Evolutionary conservation across 2,888 invertebrate genomes (phyloP), one percentile per base, ranked within the genome.

Genomic region (Molorchus minor): DNA sequence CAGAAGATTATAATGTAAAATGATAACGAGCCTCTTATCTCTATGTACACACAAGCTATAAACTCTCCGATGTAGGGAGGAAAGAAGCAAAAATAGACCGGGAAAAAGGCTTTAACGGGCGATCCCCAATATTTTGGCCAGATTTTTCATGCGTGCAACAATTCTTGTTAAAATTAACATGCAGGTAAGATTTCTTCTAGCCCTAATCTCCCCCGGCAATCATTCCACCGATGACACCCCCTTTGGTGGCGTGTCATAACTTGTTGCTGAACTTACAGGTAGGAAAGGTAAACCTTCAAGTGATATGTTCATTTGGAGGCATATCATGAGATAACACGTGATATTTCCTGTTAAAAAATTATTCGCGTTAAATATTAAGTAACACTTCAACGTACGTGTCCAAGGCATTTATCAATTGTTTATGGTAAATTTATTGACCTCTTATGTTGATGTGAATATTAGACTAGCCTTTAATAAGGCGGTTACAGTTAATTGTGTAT

Each of bases 341-440:
- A 47, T 47, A 47, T 15, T 12, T 15, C 35, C 19, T 35, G 47
- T 30, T 20, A 47, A 47, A 45, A 30, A 17, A 33, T 12, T 47
- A 20, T 45, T 21, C 20, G 29, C 10, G 45, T n/a, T 13, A 29
- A 17, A 8, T 46, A 36, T 47, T 47, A 47, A 47, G 47, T 47
- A 36, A 47, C 35, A 47, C 47, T 47, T 47, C 13, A 19, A 21
- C 35, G 35, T 47, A 35, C 17, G 45, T n/a, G 19, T 45, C 17
- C 8, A 20, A 30, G 35, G 19, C 36, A 35, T 20, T 33, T 30
- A 25, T 45, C 45, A 45, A 45, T 45, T 45, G 45, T 45, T 45
- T 45, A 45, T 45, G 33, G 13, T 25, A 17, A 45, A 45, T 45
- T 30, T 45, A 33, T 45, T 45, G 45, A 45, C 45, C 45, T 45